Percentiles rank a stretch among this genome's conserved stretches.
Evolutionary conservation across 2,888 invertebrate species (phyloP).

Genomic region (Archips crataeganus): DNA sequence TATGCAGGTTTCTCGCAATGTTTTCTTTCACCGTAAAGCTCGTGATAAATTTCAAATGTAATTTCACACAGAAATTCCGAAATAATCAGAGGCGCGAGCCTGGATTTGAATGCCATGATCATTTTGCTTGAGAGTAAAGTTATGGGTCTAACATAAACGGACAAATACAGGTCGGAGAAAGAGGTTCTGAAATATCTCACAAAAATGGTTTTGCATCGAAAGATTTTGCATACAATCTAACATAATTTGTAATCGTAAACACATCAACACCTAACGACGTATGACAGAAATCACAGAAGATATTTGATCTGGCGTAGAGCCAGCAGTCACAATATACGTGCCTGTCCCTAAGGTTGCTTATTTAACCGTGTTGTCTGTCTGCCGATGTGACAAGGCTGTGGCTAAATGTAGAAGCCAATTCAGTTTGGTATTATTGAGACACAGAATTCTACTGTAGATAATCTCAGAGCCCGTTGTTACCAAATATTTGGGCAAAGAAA

Average conservation of each 20-base stretch:
- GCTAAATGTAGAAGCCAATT: constrained; percentile 9
- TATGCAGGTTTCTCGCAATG: too few species aligned
- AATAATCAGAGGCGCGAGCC: too few species aligned
- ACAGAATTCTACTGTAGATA: not conserved
- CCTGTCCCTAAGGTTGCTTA: constrained; percentile 26
- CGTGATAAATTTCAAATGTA: too few species aligned
- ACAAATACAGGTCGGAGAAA: too few species aligned
- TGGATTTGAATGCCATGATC: too few species aligned
- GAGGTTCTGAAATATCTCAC: not conserved
- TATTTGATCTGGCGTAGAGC: constrained; percentile 26
- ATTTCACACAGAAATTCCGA: too few species aligned
- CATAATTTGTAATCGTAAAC: not conserved
- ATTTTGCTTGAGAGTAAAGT: too few species aligned
- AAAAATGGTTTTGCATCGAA: not conserved
- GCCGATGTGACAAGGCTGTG: constrained; percentile 16
- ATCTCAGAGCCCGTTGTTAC: not conserved
- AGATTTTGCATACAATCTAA: not conserved
- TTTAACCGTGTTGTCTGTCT: constrained; percentile 21
- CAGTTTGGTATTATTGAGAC: not conserved
- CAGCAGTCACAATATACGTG: constrained; percentile 32
- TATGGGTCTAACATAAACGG: too few species aligned
- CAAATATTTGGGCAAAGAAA: too few species aligned
- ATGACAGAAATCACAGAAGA: constrained; percentile 27
- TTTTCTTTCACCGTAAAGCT: too few species aligned
- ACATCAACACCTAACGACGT: constrained; percentile 15